Evolutionary conservation across 2,797 vertebrate species (phyloP), one percentile per base, ranked within the genome.

Genomic region (Dermochelys coriacea): DNA sequence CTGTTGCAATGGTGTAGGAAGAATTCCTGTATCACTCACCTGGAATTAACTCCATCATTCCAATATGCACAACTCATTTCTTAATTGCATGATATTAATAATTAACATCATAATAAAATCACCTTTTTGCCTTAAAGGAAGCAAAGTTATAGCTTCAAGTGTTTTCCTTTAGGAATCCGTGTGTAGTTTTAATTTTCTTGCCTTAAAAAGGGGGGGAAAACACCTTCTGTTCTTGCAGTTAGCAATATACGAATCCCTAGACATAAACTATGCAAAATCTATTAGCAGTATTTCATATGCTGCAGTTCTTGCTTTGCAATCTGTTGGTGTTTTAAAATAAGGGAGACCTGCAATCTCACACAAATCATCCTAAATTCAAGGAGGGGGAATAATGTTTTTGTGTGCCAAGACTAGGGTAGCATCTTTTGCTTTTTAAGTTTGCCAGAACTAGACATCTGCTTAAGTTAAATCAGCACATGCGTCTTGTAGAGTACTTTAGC

Each of bases 391-490:
- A 31, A 94, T 45, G 74, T 68, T 68, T 87, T 84, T 57, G 88
- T 88, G 91, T 95, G 91, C 88, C 84, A 77, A 75, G n/a, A 83
- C 25, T 50, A 92, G 92, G 92, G 92, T 89, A 94, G 84, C 94
- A 90, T 89, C 94, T 93, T 92, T 92, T 88, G 82, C 52, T 47
- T 83, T 94, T 88, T 64, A 95, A 96, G 94, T 96, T 97, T 90
- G 84, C 88, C 88, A 93, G 88, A 95, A 97, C 90, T 90, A 93
- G 89, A 90, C 86, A 95, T 94, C 94, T 96, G 86, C 95, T 91
- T 92, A 95, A 97, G 95, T 97, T 97, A 95, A 95, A 92, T 82
- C 78, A 16, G 91, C 96, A 93, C 96, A 96, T 90, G 97, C 96
- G 95, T 96, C 93, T 97, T 89, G 89, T 96, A 87, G 85, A 61